Percentiles rank a stretch among this genome's conserved stretches.
Evolutionary conservation across 2,888 invertebrate species (phyloP).

Genomic region (Cyclophora punctaria): DNA sequence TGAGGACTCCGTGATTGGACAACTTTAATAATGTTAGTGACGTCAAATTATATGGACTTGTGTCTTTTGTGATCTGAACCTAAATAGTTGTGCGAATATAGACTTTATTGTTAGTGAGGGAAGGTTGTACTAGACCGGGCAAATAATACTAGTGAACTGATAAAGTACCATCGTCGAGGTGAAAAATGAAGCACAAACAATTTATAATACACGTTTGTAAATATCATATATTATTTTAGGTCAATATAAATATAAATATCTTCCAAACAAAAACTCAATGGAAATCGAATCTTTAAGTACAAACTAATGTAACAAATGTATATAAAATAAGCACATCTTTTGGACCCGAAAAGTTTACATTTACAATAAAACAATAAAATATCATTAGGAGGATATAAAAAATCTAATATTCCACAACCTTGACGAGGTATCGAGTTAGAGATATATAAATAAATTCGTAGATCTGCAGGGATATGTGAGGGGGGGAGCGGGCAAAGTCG

Average conservation of each 20-base stretch:
- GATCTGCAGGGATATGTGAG: constrained; percentile 15
- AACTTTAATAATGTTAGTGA: too few species aligned
- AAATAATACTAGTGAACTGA: too few species aligned
- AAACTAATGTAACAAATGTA: constrained; percentile 4
- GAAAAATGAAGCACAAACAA: background rate
- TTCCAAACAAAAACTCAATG: constrained; percentile 9
- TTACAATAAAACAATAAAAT: constrained; percentile 2
- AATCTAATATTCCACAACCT: constrained; percentile 13
- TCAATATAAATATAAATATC: background rate
- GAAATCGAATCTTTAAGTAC: constrained; percentile 7
- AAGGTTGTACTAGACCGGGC: too few species aligned
- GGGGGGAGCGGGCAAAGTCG: background rate
- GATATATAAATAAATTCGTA: constrained; percentile 20
- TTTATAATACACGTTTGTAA: too few species aligned
- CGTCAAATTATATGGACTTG: too few species aligned
- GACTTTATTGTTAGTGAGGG: too few species aligned
- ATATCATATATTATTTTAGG: too few species aligned
- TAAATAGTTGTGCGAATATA: too few species aligned
- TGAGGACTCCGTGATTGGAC: too few species aligned
- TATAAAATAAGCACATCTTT: constrained; percentile 1
- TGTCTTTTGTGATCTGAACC: too few species aligned
- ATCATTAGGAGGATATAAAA: constrained; percentile 1
- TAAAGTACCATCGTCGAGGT: constrained; percentile 6
- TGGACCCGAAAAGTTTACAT: constrained; percentile 9
- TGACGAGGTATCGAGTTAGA: constrained; percentile 10